Percentiles rank a stretch among this genome's conserved stretches.
Evolutionary conservation across 1,140 invertebrate genomes (phyloP).

Genomic region (Nebria ingens): DNA sequence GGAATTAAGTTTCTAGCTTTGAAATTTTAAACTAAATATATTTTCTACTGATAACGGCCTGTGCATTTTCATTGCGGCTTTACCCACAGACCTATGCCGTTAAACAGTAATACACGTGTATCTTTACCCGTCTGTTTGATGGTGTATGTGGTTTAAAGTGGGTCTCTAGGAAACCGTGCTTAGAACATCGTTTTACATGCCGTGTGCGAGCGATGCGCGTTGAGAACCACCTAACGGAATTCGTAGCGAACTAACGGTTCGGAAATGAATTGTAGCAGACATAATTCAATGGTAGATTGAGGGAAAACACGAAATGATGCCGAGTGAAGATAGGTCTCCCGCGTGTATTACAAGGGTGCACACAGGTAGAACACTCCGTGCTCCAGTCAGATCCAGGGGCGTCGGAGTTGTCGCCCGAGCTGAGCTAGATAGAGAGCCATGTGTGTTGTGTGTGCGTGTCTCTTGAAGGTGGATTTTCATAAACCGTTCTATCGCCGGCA

Average conservation of each 20-base stretch:
- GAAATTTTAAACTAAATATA: too few relatives aligned
- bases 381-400: too few relatives aligned
- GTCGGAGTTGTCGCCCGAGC: too few relatives aligned
- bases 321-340: background rate
- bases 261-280: background rate
- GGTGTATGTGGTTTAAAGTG: too few relatives aligned
- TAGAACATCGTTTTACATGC: background rate
- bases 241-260: background rate
- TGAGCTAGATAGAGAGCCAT: background rate
- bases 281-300: background rate
- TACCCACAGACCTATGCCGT: too few relatives aligned
- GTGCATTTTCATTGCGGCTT: too few relatives aligned
- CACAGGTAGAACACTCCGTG: background rate
- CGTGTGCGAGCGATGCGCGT: background rate
- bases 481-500: background rate
- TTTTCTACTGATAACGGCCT: too few relatives aligned
- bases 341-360: background rate
- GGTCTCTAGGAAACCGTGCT: too few relatives aligned
- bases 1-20: too few relatives aligned
- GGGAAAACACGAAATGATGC: background rate
- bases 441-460: background rate
- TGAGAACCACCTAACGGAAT: background rate
- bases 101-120: too few relatives aligned
- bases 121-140: too few relatives aligned
- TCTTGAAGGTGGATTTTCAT: conserved; percentile 1